phyloP scores from a whole-genome alignment of 2,113 vertebrate genomes.

The Laticauda laticaudata region DNA sequence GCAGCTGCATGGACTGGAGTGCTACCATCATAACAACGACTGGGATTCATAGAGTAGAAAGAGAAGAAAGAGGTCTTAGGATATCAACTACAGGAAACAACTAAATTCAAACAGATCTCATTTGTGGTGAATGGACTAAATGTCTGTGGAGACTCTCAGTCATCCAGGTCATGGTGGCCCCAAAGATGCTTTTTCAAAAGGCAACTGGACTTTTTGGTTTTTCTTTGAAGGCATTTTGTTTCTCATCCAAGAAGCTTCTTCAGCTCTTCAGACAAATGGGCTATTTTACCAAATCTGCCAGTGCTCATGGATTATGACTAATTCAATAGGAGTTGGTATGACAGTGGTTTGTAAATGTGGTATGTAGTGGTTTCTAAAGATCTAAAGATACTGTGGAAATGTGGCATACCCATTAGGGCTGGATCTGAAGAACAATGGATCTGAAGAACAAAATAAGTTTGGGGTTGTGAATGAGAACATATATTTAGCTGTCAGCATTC shows the following conservation, averaged over 20 bases:
- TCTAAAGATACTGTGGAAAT: background rate
- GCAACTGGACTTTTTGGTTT: too few relatives aligned
- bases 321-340: background rate
- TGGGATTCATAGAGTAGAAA: slow-evolving; percentile 17
- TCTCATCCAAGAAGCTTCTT: too few relatives aligned
- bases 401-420: background rate
- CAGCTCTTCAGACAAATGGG: too few relatives aligned
- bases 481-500: background rate
- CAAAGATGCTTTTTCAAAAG: too few relatives aligned
- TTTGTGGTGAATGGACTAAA: background rate
- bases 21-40: slow-evolving; percentile 68
- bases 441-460: background rate
- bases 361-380: background rate
- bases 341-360: background rate
- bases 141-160: too few relatives aligned
- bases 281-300: background rate
- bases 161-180: too few relatives aligned
- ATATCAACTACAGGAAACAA: background rate
- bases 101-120: background rate
- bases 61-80: background rate
- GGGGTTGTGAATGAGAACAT: background rate
- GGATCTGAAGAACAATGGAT: background rate
- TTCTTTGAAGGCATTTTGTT: too few relatives aligned
- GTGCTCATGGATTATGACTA: background rate
- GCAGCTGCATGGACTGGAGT: slow-evolving; percentile 70